These are phyloP conservation scores for Apis dorsata DNA, from an alignment of 1,140 invertebrate species.

Conservation along the genomic window DNA sequence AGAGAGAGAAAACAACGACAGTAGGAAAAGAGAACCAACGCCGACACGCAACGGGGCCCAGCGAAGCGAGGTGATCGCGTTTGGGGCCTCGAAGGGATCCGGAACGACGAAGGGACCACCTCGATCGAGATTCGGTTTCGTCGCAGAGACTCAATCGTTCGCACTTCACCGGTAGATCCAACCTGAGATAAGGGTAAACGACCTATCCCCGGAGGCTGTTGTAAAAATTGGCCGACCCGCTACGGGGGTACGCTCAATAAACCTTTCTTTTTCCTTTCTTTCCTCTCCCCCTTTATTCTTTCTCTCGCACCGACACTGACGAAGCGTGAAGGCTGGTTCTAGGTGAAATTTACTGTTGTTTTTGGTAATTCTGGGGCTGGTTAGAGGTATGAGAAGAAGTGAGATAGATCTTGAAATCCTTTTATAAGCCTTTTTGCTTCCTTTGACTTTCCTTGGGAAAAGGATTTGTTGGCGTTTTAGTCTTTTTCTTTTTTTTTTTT, in stretches of 20 bases:
- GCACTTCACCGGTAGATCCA: constrained; percentile 46
- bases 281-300: not conserved
- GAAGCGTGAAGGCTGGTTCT: constrained; percentile 23
- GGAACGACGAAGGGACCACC: constrained; percentile 58
- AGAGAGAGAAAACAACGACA: not conserved
- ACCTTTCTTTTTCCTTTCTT: not conserved
- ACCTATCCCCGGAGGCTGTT: constrained; percentile 31
- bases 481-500: no score
- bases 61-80: constrained; percentile 42
- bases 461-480: not conserved
- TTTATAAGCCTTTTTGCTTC: not conserved
- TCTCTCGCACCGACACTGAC: not conserved
- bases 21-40: constrained; percentile 21
- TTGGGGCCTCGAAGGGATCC: constrained; percentile 25
- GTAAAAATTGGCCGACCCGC: constrained; percentile 45
- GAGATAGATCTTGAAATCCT: not conserved
- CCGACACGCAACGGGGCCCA: constrained; percentile 54
- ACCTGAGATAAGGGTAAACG: constrained; percentile 30
- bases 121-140: constrained; percentile 62
- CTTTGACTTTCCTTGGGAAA: not conserved
- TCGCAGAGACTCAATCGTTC: constrained; percentile 43
- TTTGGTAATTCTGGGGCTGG: not conserved
- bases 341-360: not conserved
- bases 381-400: not conserved
- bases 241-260: constrained; percentile 14